Evolutionary conservation across 1,140 invertebrate genomes (phyloP).

Genomic region (Drosophila simulans): DNA sequence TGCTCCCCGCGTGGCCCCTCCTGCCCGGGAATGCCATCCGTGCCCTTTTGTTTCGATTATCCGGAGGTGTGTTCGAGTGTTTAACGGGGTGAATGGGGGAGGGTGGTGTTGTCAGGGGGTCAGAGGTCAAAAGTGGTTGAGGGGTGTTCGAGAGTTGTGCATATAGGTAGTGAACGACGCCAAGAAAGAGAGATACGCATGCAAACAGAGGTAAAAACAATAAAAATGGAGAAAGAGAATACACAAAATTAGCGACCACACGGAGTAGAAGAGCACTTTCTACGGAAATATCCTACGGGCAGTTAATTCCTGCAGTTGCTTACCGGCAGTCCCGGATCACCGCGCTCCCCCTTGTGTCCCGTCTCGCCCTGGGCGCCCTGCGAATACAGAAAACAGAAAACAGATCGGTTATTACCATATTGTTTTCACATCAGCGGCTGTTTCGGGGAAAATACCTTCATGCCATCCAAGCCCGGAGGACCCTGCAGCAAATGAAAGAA

Average conservation of each 20-base stretch:
- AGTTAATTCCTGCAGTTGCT: constrained; percentile 6
- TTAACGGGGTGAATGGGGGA: background rate
- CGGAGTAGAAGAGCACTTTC: constrained; percentile 43
- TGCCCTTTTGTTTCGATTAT: constrained; percentile 88
- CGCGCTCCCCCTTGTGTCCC: constrained; percentile 94
- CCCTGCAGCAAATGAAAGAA: constrained; percentile 86
- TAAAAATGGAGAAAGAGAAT: constrained; percentile 44
- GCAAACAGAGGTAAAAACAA: constrained; percentile 63
- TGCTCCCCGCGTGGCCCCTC: constrained; percentile 93
- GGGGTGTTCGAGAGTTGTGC: constrained; percentile 33
- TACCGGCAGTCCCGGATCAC: constrained; percentile 96
- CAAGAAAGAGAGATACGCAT: constrained; percentile 58
- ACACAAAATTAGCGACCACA: constrained; percentile 77
- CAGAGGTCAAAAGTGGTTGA: constrained; percentile 11
- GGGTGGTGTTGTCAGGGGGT: constrained; percentile 21
- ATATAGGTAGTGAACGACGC: constrained; percentile 54
- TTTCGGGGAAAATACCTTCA: constrained; percentile 87
- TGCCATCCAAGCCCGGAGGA: constrained; percentile 89
- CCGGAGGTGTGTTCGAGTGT: constrained; percentile 23
- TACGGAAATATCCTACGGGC: constrained; percentile 6
- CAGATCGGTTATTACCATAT: constrained; percentile 26
- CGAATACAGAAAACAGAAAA: constrained; percentile 17
- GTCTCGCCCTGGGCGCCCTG: constrained; percentile 96
- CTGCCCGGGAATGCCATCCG: constrained; percentile 95
- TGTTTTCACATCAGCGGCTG: constrained; percentile 6